These are phyloP conservation scores for Oplegnathus fasciatus DNA, from an alignment of 2,113 vertebrate genomes.

Conservation along the genomic window DNA sequence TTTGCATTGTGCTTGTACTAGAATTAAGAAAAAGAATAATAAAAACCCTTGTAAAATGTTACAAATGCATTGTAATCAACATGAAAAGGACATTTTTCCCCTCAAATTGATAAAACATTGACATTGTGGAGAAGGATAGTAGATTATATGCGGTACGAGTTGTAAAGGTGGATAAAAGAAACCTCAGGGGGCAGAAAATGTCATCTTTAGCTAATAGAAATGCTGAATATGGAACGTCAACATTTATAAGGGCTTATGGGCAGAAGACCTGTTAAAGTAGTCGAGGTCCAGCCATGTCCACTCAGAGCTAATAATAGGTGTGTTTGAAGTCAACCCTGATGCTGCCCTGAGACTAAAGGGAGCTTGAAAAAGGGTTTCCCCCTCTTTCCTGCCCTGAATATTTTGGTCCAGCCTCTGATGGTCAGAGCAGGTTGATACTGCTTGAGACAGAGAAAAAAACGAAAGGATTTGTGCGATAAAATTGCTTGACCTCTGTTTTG, in stretches of 20 bases:
- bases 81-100: no score
- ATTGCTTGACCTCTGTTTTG: constrained; percentile 5
- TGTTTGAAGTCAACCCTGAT: constrained; percentile 38
- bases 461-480: neutral
- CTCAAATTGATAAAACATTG: neutral
- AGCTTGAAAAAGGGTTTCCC: constrained; percentile 1
- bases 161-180: neutral
- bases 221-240: neutral
- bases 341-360: neutral
- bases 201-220: neutral
- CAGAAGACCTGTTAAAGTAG: neutral
- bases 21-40: neutral
- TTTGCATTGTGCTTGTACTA: neutral
- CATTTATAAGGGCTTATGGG: neutral
- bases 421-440: neutral
- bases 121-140: neutral
- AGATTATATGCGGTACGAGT: neutral
- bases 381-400: neutral
- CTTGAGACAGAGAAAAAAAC: neutral
- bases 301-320: constrained; percentile 10
- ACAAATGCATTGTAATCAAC: neutral
- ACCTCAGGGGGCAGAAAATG: neutral
- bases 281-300: neutral
- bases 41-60: neutral
- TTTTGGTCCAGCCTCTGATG: neutral